Evolutionary conservation across 2,113 vertebrate genomes (phyloP), one percentile per base, ranked within the genome.

Genomic region (Pholis gunnellus): DNA sequence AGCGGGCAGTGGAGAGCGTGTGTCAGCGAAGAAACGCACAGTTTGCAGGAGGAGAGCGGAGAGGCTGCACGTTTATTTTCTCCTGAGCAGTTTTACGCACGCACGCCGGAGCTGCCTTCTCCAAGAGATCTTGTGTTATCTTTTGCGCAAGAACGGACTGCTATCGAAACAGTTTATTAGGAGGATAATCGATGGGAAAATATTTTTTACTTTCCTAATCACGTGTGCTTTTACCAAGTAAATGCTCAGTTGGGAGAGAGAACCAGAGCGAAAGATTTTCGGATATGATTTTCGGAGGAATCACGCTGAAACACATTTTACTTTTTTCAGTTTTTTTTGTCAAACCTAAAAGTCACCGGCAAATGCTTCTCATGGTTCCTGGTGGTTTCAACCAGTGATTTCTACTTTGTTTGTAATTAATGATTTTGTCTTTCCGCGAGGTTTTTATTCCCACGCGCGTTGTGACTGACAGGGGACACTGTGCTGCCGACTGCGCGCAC

Each of bases 11-110:
- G 79, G 48, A 25, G 66, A 74, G 77, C 59, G 72, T 5, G 83
- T 87, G 65, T 31, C 56, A 70, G 83, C n/a, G 25, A 14, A 29
- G 64, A 75, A 29, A 27, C 74, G 82, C 82, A 69, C 85, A 83
- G 88, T 89, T 46, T 73, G 82, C 2, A 27, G 72, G 78, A 89
- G 81, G 71, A 81, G 76, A 54, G 78, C 66, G 79, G 29, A 82
- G 84, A 82, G 31, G 64, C 82, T 59, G 79, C 83, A 50, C 76
- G 81, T 18, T 60, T 52, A 1, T 20, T 66, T 14, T 27, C 84
- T 54, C 70, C n/a, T 9, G 50, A 57, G 25, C 82, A 29, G 52
- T 78, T 93, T 94, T 90, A 93, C 91, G 91, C 91, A 90, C 87
- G 80, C 59, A 71, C 64, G 25, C 56, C 71, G 66, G 75, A 78